Conservation (phyloP, 2,888 invertebrate species). For the Eupeodes luniger region DNA sequence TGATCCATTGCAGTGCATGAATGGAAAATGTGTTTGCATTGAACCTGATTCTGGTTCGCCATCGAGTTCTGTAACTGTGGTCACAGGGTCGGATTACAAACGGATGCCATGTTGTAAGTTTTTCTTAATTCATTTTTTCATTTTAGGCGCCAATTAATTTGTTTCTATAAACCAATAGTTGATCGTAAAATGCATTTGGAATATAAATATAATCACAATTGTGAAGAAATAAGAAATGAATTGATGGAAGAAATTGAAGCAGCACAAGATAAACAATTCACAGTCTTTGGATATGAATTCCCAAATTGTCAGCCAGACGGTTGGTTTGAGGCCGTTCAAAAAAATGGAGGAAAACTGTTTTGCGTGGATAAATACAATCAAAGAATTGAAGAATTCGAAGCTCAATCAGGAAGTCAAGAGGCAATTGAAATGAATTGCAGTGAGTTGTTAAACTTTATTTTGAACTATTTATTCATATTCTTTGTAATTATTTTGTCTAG, state of each 20-base stretch:
- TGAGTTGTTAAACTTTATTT: slow-evolving; percentile 83
- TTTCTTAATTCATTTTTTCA: not conserved
- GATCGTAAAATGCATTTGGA: slow-evolving; percentile 81
- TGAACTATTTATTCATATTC: too few species aligned
- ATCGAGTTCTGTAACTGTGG: slow-evolving; percentile 78
- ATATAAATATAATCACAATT: slow-evolving; percentile 83
- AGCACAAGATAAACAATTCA: slow-evolving; percentile 80
- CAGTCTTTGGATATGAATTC: slow-evolving; percentile 81
- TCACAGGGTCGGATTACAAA: slow-evolving; percentile 82
- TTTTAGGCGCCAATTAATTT: not conserved
- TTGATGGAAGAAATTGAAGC: slow-evolving; percentile 80
- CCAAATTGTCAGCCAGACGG: slow-evolving; percentile 86
- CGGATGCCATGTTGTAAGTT: slow-evolving; percentile 85
- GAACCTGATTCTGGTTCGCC: slow-evolving; percentile 85
- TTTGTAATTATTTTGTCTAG: slow-evolving; percentile 82
- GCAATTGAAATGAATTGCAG: slow-evolving; percentile 87
- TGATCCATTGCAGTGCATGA: slow-evolving; percentile 88
- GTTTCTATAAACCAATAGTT: slow-evolving; percentile 78
- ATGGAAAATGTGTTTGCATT: slow-evolving; percentile 87
- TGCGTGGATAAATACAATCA: slow-evolving; percentile 87
- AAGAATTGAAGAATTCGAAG: slow-evolving; percentile 85
- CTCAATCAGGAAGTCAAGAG: slow-evolving; percentile 82
- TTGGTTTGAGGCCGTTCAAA: slow-evolving; percentile 82
- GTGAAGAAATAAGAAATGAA: slow-evolving; percentile 82
- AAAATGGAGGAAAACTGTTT: slow-evolving; percentile 85